phyloP scores from a whole-genome alignment of 1,140 invertebrate species.

The Psix sp. region DNA sequence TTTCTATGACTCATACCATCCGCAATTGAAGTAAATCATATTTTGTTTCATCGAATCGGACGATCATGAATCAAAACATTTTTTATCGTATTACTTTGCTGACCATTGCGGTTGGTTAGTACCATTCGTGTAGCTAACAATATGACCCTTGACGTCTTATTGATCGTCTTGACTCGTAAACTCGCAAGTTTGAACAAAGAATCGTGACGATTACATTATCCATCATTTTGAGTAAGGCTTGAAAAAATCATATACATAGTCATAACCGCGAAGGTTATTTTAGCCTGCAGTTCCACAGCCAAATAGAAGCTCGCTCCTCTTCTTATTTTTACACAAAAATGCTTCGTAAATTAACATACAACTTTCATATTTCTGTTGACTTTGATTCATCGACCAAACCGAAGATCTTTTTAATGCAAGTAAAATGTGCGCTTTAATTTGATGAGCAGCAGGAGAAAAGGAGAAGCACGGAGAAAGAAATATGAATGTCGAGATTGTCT shows the following conservation, averaged over 20 bases:
- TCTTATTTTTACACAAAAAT: background rate
- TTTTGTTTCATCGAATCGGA: no score
- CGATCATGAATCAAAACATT: no score
- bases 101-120: slow-evolving; percentile 56
- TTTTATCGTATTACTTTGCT: slow-evolving; percentile 52
- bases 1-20: no score
- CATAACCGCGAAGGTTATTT: no score
- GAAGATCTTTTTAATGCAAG: background rate
- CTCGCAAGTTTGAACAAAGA: slow-evolving; percentile 52
- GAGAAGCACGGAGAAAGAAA: no score
- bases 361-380: background rate
- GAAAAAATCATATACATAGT: no score
- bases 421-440: background rate
- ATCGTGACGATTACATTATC: slow-evolving; percentile 59
- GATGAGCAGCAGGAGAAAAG: no score
- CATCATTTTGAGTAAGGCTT: slow-evolving; percentile 36
- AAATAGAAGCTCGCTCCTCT: background rate
- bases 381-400: background rate
- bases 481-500: background rate
- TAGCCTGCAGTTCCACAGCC: no score
- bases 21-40: no score
- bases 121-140: slow-evolving; percentile 59
- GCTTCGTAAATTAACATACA: background rate
- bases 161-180: slow-evolving; percentile 53
- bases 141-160: slow-evolving; percentile 53